Evolutionary conservation across 2,888 invertebrate species (phyloP).

Genomic region (Fissipunctia ypsillon): DNA sequence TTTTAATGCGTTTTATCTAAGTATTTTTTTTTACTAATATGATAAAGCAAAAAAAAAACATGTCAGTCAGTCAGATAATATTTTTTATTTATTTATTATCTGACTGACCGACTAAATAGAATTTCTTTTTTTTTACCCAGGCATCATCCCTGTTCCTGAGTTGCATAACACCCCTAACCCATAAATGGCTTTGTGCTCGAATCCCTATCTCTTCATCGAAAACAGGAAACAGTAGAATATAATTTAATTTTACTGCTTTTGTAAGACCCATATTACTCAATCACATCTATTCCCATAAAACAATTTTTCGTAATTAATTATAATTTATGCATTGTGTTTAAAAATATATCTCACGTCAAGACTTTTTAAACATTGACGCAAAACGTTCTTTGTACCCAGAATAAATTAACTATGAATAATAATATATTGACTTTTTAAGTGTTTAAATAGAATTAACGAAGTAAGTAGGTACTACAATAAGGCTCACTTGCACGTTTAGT

Average conservation of each 20-base stretch:
- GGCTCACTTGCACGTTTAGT: too few species aligned
- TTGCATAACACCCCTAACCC: too few species aligned
- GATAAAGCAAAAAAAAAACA: too few species aligned
- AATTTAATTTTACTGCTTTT: background rate
- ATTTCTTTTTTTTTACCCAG: too few species aligned
- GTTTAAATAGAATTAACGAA: conserved; percentile 10
- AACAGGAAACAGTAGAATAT: background rate
- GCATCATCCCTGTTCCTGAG: too few species aligned
- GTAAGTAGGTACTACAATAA: background rate
- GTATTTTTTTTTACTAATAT: too few species aligned
- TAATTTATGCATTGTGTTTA: background rate
- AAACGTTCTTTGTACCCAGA: conserved; percentile 55
- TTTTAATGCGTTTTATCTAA: too few species aligned
- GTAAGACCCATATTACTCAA: background rate
- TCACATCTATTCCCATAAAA: background rate
- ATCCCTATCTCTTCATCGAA: too few species aligned
- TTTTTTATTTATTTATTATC: too few species aligned
- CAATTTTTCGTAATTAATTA: background rate
- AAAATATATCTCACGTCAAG: conserved; percentile 13
- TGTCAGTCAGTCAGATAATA: too few species aligned
- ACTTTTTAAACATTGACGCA: conserved; percentile 30
- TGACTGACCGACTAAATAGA: too few species aligned
- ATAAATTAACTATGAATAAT: conserved; percentile 50
- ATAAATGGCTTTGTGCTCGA: too few species aligned
- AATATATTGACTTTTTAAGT: conserved; percentile 31